Evolutionary conservation across 2,888 invertebrate genomes (phyloP), one percentile per base, ranked within the genome.

Genomic region (Hyalella azteca): DNA sequence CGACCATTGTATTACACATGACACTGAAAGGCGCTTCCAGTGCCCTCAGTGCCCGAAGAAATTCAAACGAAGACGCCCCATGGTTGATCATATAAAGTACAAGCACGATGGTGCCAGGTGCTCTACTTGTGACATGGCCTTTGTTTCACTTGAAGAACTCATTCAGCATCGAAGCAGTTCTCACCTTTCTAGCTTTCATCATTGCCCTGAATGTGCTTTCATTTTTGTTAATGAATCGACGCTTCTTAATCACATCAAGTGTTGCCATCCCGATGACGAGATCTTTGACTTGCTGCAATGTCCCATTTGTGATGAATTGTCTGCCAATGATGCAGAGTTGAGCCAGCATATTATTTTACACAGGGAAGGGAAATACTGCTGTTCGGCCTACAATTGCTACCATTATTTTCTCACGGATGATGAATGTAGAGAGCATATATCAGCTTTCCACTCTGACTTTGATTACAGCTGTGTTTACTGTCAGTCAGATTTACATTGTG

Each of bases 1-100:
- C 39, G 83, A 83, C 50, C 83, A 83, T 59, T 54, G 81, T 39
- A 81, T 83, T 22, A 80, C 83, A 11, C 83, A 81, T 36, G 80
- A 81, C 11, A 45, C 78, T 22, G 76, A 78, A 39, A 81, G 77
- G 45, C 78, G 79, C 3, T 80, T 76, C 50, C 32, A 75, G 3
- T 83, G 83, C 36, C 78, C 59, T 60, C 60, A 80, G n/a, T 83
- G 83, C 50, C 26, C 59, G 11, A 83, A 83, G 39, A 80, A 81
- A 41, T 83, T 83, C 54, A 83, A 83, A 39, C 78, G 83, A 3
- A 49, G 59, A 26, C 48, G 81, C n/a, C 83, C 83, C 2, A 29
- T 83, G 39, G 79, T 79, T n/a, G 83, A 81, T 13, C 83, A 83
- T 45, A 40, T 83, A 0, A 66, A 36, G 26, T 5, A 36, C 19